Conservation (phyloP, 2,113 vertebrate species). For the Oncorhynchus keta region DNA sequence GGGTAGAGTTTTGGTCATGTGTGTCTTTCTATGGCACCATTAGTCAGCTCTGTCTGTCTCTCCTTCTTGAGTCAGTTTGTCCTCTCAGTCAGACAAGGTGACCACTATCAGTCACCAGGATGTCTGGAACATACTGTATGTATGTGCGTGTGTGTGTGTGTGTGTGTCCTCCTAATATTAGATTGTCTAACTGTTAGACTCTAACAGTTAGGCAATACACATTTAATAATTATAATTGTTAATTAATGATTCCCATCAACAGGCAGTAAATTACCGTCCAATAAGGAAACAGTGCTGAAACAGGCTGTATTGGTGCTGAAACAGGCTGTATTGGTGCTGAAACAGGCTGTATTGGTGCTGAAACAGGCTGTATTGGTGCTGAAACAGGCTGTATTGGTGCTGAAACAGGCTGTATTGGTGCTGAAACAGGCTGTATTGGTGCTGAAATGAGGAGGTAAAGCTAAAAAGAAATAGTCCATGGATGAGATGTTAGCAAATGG, state of each 20-base stretch:
- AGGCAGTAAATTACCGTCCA: slow-evolving; percentile 26
- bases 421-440: background rate
- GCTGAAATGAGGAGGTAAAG: slow-evolving; percentile 19
- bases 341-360: slow-evolving; percentile 20
- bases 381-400: background rate
- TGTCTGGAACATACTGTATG: background rate
- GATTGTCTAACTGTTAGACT: no score
- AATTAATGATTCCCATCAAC: slow-evolving; percentile 12
- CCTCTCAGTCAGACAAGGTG: slow-evolving; percentile 1
- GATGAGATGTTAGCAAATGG: slow-evolving; percentile 51
- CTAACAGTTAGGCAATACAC: no score
- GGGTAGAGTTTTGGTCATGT: background rate
- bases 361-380: background rate
- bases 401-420: slow-evolving; percentile 24
- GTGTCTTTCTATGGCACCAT: background rate
- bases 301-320: slow-evolving; percentile 14
- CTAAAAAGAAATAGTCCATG: slow-evolving; percentile 68
- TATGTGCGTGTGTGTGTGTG: no score
- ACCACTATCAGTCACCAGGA: slow-evolving; percentile 14
- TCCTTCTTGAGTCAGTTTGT: background rate
- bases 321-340: background rate
- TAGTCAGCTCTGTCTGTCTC: slow-evolving; percentile 40
- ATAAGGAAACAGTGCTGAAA: slow-evolving; percentile 15
- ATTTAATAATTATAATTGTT: background rate
- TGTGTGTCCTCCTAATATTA: no score